Base-by-base conservation (phyloP, 2,113 vertebrate genomes). In the Tor tambroides region DNA sequence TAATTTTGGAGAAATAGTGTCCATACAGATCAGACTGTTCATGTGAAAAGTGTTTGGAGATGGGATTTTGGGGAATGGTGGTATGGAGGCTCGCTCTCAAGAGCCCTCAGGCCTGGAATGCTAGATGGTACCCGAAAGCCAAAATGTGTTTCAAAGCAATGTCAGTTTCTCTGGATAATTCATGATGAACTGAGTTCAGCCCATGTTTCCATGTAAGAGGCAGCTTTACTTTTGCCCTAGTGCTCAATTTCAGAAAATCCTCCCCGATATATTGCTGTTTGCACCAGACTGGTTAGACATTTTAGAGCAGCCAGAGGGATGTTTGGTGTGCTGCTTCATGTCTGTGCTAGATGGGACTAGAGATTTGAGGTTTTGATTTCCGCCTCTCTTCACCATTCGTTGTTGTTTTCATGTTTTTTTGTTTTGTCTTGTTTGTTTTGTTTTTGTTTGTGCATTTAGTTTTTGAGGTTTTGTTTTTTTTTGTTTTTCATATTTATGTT, bases 61-160 rank as follows among this genome's bases (percentile, higher is more conserved):
- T 63, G 56, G 56, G 32, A 65, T 43, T 81, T 65, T 35, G 21
- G 51, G 21, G 32, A 38, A 38, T 80, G 21, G 23, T 61, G 21
- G 54, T 8, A 35, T 12, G 9, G 19, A 56, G 51, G 10, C 21
- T 21, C 0, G 1, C 79, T 80, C 38, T 82, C 80, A 67, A 82
- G 38, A 30, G 61, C 26, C 38, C 17, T 82, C 38, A 14, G 41
- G 61, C 10, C 61, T 49, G 5, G 46, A 67, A 49, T 65, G 59
- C n/a, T 82, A 67, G 38, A 67, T 82, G 38, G 26, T 26, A 35
- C 32, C 78, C 11, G 3, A 82, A 81, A 67, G 65, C 83, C 54
- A 63, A 5, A 63, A 63, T 26, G n/a, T 56, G 38, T 81, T 85
- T 81, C 56, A 82, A 82, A 81, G 43, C 35, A 82, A 59, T 76